Percentiles rank a stretch among this genome's conserved stretches.
These are phyloP conservation scores for Tetragonula clypearis DNA, from an alignment of 1,140 invertebrate species.

Conservation along the genomic window DNA sequence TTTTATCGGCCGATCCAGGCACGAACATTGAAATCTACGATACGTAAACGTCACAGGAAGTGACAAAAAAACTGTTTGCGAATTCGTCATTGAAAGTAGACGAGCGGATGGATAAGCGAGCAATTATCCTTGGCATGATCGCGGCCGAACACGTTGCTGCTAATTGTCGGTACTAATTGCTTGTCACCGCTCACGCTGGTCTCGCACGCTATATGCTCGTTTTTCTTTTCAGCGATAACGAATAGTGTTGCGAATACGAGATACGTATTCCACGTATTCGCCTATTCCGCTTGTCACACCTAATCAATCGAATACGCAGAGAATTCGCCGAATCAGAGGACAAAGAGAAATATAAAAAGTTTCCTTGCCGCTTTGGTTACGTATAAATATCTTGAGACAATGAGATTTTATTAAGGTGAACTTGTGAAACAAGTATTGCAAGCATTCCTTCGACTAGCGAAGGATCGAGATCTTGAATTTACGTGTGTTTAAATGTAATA, in stretches of 20 bases:
- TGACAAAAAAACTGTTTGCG: constrained; percentile 31
- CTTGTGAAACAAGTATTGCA: too few species aligned
- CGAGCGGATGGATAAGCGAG: constrained; percentile 38
- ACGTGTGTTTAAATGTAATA: too few species aligned
- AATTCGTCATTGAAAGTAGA: constrained; percentile 52
- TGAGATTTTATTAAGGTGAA: neutral
- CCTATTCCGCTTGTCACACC: neutral
- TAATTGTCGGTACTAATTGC: constrained; percentile 57
- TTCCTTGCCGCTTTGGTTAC: neutral
- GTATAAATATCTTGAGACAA: neutral
- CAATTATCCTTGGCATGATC: constrained; percentile 57
- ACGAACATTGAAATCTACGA: too few species aligned
- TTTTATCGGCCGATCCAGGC: too few species aligned
- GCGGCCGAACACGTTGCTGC: constrained; percentile 34
- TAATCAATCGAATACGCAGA: neutral
- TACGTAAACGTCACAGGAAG: constrained; percentile 20
- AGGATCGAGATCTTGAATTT: neutral
- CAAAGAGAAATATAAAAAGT: constrained; percentile 2
- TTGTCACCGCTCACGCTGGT: constrained; percentile 41
- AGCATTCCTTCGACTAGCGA: neutral
- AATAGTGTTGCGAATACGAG: constrained; percentile 10
- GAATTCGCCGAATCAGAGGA: neutral
- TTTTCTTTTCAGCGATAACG: neutral
- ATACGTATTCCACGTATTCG: neutral
- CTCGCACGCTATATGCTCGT: constrained; percentile 14